Evolutionary conservation across 2,113 vertebrate species (phyloP), one percentile per base, ranked within the genome.

Genomic region (Scartelaos histophorus): DNA sequence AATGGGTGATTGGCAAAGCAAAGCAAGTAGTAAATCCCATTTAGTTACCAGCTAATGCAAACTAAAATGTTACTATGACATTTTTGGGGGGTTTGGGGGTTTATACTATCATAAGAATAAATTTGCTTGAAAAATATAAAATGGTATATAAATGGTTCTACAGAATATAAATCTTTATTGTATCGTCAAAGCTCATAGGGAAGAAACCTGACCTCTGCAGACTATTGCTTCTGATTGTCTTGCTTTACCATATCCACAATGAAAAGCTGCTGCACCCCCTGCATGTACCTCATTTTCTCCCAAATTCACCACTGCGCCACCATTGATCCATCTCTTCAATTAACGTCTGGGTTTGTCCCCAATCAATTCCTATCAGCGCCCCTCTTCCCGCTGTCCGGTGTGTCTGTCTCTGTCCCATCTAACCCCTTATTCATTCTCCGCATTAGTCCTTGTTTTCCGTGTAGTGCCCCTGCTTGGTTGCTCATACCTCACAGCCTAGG

Each of bases 401-500:
- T 85, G 58, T 78, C 71, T 61, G 49, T 82, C 72, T 76, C 85
- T 70, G 56, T 66, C 58, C 67, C 35, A 70, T 22, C 75, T 69
- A 73, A 71, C 58, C 34, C 80, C 75, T 83, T 78, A 79, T 88
- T 83, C 77, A 87, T 85, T 87, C 78, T 81, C 79, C 82, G 86
- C 86, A 74, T 84, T 80, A 83, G 76, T 67, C 79, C 54, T 24
- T 10, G 24, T 78, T 72, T 72, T 72, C 79, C 64, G 78, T 54
- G 2, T 56, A 69, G 25, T 56, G 12, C 78, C 82, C 76, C 73
- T 82, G 71, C 82, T 87, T 90, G 71, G 73, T 71, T 53, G 47
- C 68, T 68, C 71, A 90, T 86, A 75, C 81, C 92, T 88, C 86
- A 88, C 94, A 94, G 93, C 95, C 95, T 94, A 90, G 95, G 95